Base-by-base conservation (phyloP, 2,797 vertebrate species). In the Spea hammondii region DNA sequence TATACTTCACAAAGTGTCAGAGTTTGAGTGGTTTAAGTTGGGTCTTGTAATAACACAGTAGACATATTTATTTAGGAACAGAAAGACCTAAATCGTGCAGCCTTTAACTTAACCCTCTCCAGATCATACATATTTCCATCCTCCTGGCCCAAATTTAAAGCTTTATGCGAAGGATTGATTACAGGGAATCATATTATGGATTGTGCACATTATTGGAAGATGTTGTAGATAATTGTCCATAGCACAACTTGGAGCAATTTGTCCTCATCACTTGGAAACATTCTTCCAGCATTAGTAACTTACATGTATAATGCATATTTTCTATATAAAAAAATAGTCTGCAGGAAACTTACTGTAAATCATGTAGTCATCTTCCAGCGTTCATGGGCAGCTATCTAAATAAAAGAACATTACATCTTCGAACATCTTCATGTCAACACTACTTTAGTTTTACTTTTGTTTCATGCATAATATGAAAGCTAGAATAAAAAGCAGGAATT, bases 61-160 rank as follows among this genome's bases (percentile, higher is more conserved):
- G 10, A 54, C 11, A 44, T 74, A 65, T 74, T 74, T 65, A 50
- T 13, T 59, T 64, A 53, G 67, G 66, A 77, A 48, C n/a, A 76
- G 44, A 64, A 64, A 60, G 9, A 5, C 44, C 44, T 50, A 44
- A 46, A 10, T 55, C 13, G 13, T 57, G 44, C n/a, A 6, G 51
- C 11, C 7, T 45, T 57, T 45, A 9, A 44, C 10, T 71, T 45
- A 59, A n/a, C 57, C 55, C 10, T 48, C 59, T 65, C 8, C 57
- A 8, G 59, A 13, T 14, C 69, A 72, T 72, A 59, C n/a, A 71
- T 78, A 64, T 71, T 55, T 78, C 5, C 50, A 71, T 13, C 12
- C 64, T 57, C 4, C 3, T 32, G 32, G 32, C 32, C 32, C 32
- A 32, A 32, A 32, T 32, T 1, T 32, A 32, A 32, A 32, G 32